Percentiles rank a stretch among this genome's conserved stretches.
These are phyloP conservation scores for Pygoscelis adeliae DNA, from an alignment of 2,113 vertebrate genomes.

Conservation along the genomic window DNA sequence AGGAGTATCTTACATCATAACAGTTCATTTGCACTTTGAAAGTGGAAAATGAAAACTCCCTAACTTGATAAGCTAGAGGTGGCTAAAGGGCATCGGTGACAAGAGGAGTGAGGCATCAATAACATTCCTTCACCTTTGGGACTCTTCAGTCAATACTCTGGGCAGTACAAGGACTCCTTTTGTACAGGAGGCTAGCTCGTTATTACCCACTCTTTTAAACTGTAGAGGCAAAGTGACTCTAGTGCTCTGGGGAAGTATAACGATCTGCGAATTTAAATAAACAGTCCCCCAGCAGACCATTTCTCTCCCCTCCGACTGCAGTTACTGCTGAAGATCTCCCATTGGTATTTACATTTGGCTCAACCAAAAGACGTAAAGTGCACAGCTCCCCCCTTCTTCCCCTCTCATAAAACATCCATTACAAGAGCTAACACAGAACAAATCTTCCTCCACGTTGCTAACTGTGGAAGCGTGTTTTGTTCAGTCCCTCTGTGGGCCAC, in stretches of 20 bases:
- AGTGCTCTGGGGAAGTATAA: conserved; percentile 29
- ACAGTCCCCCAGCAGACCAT: conserved; percentile 23
- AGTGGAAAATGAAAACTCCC: background rate
- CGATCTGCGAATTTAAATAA: background rate
- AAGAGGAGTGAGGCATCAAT: background rate
- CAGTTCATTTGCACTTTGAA: background rate
- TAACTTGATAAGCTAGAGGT: background rate
- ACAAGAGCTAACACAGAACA: conserved; percentile 19
- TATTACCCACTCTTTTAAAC: background rate
- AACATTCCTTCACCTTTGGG: conserved; percentile 43
- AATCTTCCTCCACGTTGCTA: background rate
- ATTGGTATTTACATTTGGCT: conserved; percentile 62
- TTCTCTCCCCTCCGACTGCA: conserved; percentile 14
- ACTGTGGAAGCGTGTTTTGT: background rate
- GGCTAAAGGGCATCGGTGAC: background rate
- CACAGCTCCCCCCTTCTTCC: conserved; percentile 5
- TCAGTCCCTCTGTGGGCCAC: background rate
- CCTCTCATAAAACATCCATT: conserved; percentile 44
- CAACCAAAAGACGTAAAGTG: conserved; percentile 70
- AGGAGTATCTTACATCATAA: background rate
- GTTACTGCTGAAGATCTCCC: conserved; percentile 41
- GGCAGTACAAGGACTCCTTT: background rate
- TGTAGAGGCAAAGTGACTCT: conserved; percentile 44
- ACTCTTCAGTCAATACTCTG: background rate
- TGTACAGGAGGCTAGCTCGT: background rate